Evolutionary conservation across 2,888 invertebrate species (phyloP).

Genomic region (Netelia virgata): DNA sequence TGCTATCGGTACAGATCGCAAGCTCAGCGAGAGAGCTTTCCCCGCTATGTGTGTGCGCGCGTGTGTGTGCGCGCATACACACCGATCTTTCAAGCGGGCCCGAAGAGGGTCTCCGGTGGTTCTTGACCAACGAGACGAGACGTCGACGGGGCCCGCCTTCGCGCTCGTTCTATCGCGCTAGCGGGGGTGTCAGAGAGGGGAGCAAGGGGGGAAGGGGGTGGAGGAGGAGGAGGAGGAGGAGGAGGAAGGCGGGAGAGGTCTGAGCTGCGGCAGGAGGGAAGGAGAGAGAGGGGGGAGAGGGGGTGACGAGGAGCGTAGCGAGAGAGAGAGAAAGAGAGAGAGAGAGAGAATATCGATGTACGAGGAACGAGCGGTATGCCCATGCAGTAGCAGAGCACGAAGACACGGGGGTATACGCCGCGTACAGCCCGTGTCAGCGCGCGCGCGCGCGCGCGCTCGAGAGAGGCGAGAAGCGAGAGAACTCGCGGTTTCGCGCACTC

Average conservation of each 20-base stretch:
- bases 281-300: constrained; percentile 59
- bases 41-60: constrained; percentile 41
- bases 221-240: neutral
- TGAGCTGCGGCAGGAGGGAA: constrained; percentile 10
- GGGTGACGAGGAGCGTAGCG: constrained; percentile 44
- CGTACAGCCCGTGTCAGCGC: neutral
- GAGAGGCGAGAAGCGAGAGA: constrained; percentile 16
- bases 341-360: constrained; percentile 6
- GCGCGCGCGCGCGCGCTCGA: neutral
- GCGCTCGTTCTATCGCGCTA: constrained; percentile 53
- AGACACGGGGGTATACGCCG: neutral
- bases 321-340: no score
- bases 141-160: constrained; percentile 76
- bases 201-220: neutral
- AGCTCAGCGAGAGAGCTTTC: constrained; percentile 60
- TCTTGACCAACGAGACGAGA: constrained; percentile 14
- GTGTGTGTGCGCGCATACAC: constrained; percentile 26
- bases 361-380: constrained; percentile 1
- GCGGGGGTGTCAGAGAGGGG: constrained; percentile 53
- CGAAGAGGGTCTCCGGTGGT: neutral
- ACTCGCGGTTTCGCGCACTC: constrained; percentile 20
- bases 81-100: constrained; percentile 39
- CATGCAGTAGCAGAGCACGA: neutral
- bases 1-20: constrained; percentile 2
- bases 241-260: constrained; percentile 3